Base-by-base conservation (phyloP, 2,888 invertebrate species). In the Diadromus collaris region DNA sequence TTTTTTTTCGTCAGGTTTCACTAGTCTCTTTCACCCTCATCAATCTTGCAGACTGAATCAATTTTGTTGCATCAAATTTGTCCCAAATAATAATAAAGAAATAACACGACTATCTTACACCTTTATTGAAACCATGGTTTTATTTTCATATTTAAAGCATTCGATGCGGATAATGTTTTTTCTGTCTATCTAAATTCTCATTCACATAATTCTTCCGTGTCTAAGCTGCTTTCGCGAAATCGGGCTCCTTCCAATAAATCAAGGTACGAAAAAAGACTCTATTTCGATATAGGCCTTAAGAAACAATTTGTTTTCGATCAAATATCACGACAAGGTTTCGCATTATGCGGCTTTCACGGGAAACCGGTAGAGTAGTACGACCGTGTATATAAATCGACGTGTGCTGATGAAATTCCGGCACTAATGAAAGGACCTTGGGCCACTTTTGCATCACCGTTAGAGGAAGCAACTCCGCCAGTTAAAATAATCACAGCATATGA, bases 341-440 rank as follows among this genome's bases (percentile, higher is more conserved):
- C 24, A 24, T 10, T 69, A 19, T 51, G 10, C 3, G 10, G 13
- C 21, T 27, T 51, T 51, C 24, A 24, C 51, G 24, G 24, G 51
- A 24, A 51, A 51, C 51, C 51, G 51, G 21, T 21, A 21, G 51
- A 51, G 13, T 19, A 46, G 46, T 4, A 46, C 46, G 19, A 19
- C 48, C 9, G n/a, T 48, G 9, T 48, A 48, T 34, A 9, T 16
- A 13, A 24, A 51, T 51, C 10, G 24, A 24, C 24, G 51, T 24
- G 24, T 24, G 51, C 21, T 16, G 24, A 41, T n/a, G 24, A 13
- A 24, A 58, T 38, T 1, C 21, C 27, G 27, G 69, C 27, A n/a
- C n/a, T 41, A 27, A 68, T 38, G 46, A 21, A 27, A 68, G 13
- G 10, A 69, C 82, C 82, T 83, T 82, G 81, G 69, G 76, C 80